A percentile compares a stretch with the other conserved stretches of the same genome.
phyloP scores from a whole-genome alignment of 2,797 vertebrate species.

The Silurus lanzhouensis region DNA sequence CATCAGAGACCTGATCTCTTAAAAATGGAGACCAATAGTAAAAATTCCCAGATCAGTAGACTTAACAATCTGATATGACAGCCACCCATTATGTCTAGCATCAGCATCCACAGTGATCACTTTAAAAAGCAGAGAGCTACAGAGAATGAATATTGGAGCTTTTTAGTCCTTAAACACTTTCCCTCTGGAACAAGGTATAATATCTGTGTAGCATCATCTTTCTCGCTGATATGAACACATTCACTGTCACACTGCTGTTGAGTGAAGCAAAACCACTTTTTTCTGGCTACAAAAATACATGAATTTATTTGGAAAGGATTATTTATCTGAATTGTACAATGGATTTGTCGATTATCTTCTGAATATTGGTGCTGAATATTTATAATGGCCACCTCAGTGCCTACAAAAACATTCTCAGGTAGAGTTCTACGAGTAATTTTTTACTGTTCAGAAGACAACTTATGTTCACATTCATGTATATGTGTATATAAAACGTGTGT shows the following conservation, averaged over 20 bases:
- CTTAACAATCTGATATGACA: too few species aligned
- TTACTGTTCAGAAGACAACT: constrained; percentile 62
- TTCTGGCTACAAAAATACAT: constrained; percentile 67
- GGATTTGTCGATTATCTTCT: constrained; percentile 30
- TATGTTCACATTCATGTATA: too few species aligned
- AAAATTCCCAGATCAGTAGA: too few species aligned
- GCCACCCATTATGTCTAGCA: too few species aligned
- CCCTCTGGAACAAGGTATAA: constrained; percentile 66
- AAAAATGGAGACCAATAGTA: too few species aligned
- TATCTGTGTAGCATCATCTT: constrained; percentile 68
- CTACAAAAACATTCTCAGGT: constrained; percentile 26
- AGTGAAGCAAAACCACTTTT: constrained; percentile 62
- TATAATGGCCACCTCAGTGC: constrained; percentile 45
- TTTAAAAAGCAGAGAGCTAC: too few species aligned
- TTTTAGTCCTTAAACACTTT: background rate
- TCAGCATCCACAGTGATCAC: too few species aligned
- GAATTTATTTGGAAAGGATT: constrained; percentile 65
- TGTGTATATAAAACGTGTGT: too few species aligned
- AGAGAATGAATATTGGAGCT: too few species aligned
- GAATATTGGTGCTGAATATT: constrained; percentile 57
- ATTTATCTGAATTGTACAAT: constrained; percentile 41
- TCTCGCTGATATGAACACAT: constrained; percentile 63
- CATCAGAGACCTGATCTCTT: too few species aligned
- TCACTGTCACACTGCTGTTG: constrained; percentile 55
- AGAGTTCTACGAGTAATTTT: background rate